Percentiles rank a stretch among this genome's conserved stretches.
Evolutionary conservation across 2,888 invertebrate species (phyloP).

Genomic region (Hypomecis atomaria): DNA sequence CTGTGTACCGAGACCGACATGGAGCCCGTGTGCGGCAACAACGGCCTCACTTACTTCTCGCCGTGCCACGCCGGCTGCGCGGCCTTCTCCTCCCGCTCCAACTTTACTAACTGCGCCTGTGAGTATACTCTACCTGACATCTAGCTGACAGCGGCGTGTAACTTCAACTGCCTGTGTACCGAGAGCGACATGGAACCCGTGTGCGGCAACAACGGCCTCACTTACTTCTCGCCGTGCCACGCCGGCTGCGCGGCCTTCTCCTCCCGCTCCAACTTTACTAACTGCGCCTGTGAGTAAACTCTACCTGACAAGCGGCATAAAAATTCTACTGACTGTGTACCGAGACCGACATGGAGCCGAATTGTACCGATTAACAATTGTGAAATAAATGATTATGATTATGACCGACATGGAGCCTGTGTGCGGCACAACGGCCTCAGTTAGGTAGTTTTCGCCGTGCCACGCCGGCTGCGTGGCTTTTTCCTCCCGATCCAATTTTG

Average conservation of each 20-base stretch:
- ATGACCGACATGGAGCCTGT: conserved; percentile 96
- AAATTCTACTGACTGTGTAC: too few relatives aligned
- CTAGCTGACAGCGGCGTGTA: too few relatives aligned
- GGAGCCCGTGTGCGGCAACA: conserved; percentile 97
- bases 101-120: conserved; percentile 97
- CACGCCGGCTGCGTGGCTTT: conserved; percentile 97
- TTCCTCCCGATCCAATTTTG: conserved; percentile 90
- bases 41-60: conserved; percentile 97
- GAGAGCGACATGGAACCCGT: too few relatives aligned
- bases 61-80: conserved; percentile 98
- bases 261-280: too few relatives aligned
- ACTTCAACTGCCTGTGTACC: too few relatives aligned
- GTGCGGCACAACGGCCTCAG: conserved; percentile 96
- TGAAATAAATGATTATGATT: too few relatives aligned
- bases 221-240: too few relatives aligned
- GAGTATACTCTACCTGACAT: conserved; percentile 71
- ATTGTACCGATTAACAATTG: conserved; percentile 96
- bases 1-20: conserved; percentile 95
- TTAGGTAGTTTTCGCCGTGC: conserved; percentile 98
- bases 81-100: conserved; percentile 88
- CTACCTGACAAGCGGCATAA: too few relatives aligned
- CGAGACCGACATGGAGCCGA: conserved; percentile 89
- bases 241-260: too few relatives aligned
- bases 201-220: too few relatives aligned
- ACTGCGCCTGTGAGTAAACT: too few relatives aligned